Evolutionary conservation across 2,797 vertebrate species (phyloP).

Genomic region (Trichosurus vulpecula): DNA sequence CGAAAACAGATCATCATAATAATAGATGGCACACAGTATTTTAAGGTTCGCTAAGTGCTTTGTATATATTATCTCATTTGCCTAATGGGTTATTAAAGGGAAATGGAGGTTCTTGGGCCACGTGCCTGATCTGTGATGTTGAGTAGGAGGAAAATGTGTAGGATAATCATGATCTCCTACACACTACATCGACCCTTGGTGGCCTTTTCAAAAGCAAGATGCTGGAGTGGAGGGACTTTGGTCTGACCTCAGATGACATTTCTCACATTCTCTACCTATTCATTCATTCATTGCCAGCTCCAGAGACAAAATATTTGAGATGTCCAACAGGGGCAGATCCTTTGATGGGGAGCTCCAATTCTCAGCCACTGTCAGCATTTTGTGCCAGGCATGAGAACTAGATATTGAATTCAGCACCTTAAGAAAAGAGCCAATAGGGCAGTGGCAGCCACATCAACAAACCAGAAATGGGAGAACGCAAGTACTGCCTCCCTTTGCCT

Average conservation of each 20-base stretch:
- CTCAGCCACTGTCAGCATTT: neutral
- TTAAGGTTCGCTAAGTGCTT: neutral
- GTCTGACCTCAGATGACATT: neutral
- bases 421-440: neutral
- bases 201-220: neutral
- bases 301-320: neutral
- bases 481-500: neutral
- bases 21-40: neutral
- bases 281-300: neutral
- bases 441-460: neutral
- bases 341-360: neutral
- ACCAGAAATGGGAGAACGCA: neutral
- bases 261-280: neutral
- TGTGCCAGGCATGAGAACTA: neutral
- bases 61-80: neutral
- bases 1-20: neutral
- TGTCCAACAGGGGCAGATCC: neutral
- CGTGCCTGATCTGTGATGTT: neutral
- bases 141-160: neutral
- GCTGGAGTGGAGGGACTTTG: neutral
- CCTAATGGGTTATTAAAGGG: neutral
- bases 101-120: neutral
- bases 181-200: neutral
- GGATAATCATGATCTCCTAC: neutral
- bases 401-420: neutral